phyloP scores from a whole-genome alignment of 2,888 invertebrate genomes.

The Stenodema calcarata region DNA sequence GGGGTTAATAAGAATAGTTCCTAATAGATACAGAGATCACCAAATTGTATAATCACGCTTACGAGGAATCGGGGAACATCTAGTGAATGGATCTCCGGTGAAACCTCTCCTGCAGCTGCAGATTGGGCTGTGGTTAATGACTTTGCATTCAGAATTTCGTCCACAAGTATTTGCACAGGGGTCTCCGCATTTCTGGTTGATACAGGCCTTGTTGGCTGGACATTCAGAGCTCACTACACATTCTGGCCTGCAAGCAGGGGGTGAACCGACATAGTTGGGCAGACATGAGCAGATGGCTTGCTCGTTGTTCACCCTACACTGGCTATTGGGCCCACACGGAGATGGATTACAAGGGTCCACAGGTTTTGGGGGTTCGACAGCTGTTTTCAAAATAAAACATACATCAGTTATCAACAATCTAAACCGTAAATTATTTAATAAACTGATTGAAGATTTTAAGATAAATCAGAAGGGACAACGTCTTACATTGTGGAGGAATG shows the following conservation, averaged over 20 bases:
- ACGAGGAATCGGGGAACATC: constrained; percentile 65
- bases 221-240: constrained; percentile 72
- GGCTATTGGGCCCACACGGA: constrained; percentile 76
- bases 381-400: constrained; percentile 44
- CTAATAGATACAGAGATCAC: neutral
- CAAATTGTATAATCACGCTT: constrained; percentile 3
- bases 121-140: constrained; percentile 77
- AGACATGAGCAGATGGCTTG: constrained; percentile 76
- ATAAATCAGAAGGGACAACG: neutral
- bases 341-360: constrained; percentile 64
- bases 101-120: constrained; percentile 76
- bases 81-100: constrained; percentile 74
- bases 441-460: neutral
- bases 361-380: constrained; percentile 50
- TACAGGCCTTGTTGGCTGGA: constrained; percentile 63
- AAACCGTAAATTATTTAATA: no score
- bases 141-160: constrained; percentile 73
- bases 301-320: constrained; percentile 64
- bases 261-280: constrained; percentile 77
- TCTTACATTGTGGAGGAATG: constrained; percentile 43
- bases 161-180: constrained; percentile 78
- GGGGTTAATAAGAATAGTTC: no score
- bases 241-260: constrained; percentile 77
- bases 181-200: constrained; percentile 64
- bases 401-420: neutral